Conservation (phyloP, 2,888 invertebrate genomes). For the Cerastis leucographa region DNA sequence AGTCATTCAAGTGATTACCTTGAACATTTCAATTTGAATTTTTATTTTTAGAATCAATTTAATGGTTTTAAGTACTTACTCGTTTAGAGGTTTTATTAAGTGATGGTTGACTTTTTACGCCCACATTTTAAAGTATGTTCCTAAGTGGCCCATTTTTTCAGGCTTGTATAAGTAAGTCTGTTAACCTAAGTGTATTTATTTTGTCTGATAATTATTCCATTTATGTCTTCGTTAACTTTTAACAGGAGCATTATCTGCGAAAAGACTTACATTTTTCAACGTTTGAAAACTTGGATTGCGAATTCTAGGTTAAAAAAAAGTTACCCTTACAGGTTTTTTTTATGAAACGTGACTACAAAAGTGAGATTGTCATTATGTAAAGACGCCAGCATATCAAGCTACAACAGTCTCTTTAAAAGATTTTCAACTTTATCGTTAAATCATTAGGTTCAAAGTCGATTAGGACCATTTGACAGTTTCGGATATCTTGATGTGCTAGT, state of each 20-base stretch:
- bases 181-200: background rate
- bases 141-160: background rate
- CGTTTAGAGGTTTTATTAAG: conserved; percentile 2
- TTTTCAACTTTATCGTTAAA: too few relatives aligned
- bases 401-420: too few relatives aligned
- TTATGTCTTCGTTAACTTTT: background rate
- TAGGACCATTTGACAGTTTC: too few relatives aligned
- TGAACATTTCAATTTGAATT: conserved; percentile 47
- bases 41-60: conserved; percentile 28
- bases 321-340: background rate
- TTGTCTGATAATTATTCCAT: background rate
- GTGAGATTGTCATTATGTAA: too few relatives aligned
- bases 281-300: too few relatives aligned
- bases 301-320: too few relatives aligned
- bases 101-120: background rate
- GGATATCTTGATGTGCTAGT: too few relatives aligned
- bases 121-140: background rate
- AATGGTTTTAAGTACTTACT: background rate
- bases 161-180: background rate
- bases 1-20: conserved; percentile 51
- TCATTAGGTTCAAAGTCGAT: too few relatives aligned
- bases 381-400: too few relatives aligned
- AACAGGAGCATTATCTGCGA: background rate
- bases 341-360: background rate
- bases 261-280: background rate